Evolutionary conservation across 1,140 invertebrate species (phyloP).

Genomic region (Apis laboriosa): DNA sequence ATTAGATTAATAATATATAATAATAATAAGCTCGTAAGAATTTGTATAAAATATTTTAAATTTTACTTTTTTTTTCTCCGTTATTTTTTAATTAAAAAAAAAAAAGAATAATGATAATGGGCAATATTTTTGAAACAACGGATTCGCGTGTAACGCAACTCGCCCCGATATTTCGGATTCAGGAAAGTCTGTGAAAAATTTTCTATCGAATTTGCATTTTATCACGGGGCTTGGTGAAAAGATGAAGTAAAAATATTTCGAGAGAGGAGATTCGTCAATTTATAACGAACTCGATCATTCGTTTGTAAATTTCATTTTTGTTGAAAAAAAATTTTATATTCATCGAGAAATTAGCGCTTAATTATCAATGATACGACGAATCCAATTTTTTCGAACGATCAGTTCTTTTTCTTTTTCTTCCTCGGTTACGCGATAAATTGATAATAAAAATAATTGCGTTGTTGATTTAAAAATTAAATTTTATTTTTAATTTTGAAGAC

Average conservation of each 20-base stretch:
- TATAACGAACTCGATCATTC: constrained; percentile 11
- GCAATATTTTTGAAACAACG: constrained; percentile 48
- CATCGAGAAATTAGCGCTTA: not conserved
- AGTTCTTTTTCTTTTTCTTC: no score
- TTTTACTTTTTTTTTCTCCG: no score
- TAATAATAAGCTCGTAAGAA: no score
- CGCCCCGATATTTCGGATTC: constrained; percentile 1
- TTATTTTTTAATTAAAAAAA: no score
- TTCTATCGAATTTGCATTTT: constrained; percentile 31
- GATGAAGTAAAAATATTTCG: constrained; percentile 11
- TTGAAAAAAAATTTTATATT: not conserved
- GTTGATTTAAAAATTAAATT: no score
- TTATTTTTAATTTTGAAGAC: no score
- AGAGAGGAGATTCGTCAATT: not conserved
- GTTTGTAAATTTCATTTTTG: not conserved
- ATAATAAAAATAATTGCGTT: no score
- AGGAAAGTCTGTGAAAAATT: constrained; percentile 25
- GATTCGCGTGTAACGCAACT: constrained; percentile 33
- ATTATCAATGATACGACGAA: not conserved
- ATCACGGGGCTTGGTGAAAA: not conserved
- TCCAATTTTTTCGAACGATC: no score
- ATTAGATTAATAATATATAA: no score
- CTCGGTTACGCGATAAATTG: no score
- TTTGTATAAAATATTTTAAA: no score
- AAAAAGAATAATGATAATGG: constrained; percentile 11